A percentile compares a stretch with the other conserved stretches of the same genome.
Evolutionary conservation across 2,888 invertebrate genomes (phyloP).

Genomic region (Melanophora roralis): DNA sequence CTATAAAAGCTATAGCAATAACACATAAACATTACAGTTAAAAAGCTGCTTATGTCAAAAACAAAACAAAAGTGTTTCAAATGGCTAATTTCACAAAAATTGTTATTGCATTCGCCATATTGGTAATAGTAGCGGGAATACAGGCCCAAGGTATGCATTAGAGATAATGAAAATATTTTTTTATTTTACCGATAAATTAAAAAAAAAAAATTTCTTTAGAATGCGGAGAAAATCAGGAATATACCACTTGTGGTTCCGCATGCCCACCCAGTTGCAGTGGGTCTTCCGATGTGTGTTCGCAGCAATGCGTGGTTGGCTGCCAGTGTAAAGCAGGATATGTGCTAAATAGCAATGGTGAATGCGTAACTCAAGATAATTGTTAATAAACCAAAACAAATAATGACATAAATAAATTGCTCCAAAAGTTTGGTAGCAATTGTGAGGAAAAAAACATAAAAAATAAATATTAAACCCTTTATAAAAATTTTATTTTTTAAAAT

Average conservation of each 20-base stretch:
- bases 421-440: too few species aligned
- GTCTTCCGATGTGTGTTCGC: slow-evolving; percentile 2
- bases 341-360: slow-evolving; percentile 3
- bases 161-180: not conserved
- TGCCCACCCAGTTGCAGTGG: slow-evolving; percentile 35
- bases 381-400: not conserved
- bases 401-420: too few species aligned
- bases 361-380: slow-evolving; percentile 28
- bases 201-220: not conserved
- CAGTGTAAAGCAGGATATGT: slow-evolving; percentile 46
- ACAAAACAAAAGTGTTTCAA: too few species aligned
- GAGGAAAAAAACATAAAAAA: too few species aligned
- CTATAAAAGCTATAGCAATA: too few species aligned
- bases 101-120: not conserved
- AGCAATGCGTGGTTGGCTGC: slow-evolving; percentile 52
- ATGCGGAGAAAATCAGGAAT: slow-evolving; percentile 40
- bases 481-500: too few species aligned
- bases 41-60: too few species aligned
- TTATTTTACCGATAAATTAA: too few species aligned
- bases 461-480: too few species aligned
- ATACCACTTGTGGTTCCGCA: slow-evolving; percentile 31
- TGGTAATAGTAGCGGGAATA: not conserved
- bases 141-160: not conserved
- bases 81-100: not conserved
- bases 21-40: too few species aligned